These are phyloP conservation scores for Ispidina picta DNA, from an alignment of 2,797 vertebrate genomes.

Conservation along the genomic window DNA sequence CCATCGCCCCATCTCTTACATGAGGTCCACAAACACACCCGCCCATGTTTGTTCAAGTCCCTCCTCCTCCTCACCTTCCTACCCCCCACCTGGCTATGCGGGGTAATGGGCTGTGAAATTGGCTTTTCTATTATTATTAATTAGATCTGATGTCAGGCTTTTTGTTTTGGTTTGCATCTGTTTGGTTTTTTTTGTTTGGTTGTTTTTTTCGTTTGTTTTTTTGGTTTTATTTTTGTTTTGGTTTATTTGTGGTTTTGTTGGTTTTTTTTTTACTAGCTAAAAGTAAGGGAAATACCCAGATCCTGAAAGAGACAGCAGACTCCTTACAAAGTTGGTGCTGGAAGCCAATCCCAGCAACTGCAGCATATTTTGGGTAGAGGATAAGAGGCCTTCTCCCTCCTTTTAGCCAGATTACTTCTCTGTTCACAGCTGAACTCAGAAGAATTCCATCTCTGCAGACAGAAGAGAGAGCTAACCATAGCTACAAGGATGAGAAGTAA, in stretches of 20 bases:
- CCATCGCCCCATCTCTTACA: background rate
- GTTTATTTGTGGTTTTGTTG: no score
- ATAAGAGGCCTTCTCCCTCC: background rate
- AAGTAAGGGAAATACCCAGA: constrained; percentile 3
- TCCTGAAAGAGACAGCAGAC: background rate
- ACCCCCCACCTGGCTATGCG: constrained; percentile 48
- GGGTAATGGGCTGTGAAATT: constrained; percentile 79
- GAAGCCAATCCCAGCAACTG: background rate
- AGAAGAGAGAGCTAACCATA: background rate
- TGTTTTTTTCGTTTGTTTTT: no score
- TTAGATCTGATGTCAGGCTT: constrained; percentile 68
- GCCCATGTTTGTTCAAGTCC: constrained; percentile 69
- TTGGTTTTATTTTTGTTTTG: no score
- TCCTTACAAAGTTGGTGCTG: background rate
- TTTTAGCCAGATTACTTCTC: background rate
- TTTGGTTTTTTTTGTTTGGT: no score
- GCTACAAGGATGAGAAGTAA: background rate
- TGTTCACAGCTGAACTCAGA: background rate
- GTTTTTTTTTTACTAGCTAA: background rate
- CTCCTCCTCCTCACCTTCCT: constrained; percentile 53
- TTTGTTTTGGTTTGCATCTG: constrained; percentile 37
- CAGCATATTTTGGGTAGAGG: background rate
- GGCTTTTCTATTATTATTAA: constrained; percentile 80
- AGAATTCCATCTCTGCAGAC: background rate
- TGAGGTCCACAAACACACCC: constrained; percentile 50